Percentiles rank a stretch among this genome's conserved stretches.
phyloP scores from a whole-genome alignment of 1,140 invertebrate species.

The Drosophila orosa region DNA sequence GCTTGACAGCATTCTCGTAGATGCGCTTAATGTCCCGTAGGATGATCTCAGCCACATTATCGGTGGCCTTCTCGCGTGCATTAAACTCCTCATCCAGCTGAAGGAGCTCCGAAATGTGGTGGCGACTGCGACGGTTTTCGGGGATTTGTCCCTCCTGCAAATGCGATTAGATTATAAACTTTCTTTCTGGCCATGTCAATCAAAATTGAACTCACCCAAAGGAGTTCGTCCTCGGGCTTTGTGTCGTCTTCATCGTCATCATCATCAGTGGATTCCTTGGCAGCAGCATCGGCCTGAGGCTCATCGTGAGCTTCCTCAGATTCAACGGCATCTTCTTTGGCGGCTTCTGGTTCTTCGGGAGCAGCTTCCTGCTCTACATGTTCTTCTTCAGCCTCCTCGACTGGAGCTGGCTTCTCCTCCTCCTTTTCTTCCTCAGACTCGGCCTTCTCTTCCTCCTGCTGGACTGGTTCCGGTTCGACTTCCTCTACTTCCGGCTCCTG shows the following conservation, averaged over 20 bases:
- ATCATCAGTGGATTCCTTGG: conserved; percentile 41
- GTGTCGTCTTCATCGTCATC: conserved; percentile 82
- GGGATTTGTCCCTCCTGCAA: conserved; percentile 89
- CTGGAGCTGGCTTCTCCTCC: conserved; percentile 39
- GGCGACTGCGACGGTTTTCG: conserved; percentile 90
- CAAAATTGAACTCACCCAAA: conserved; percentile 84
- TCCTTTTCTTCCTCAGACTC: conserved; percentile 51
- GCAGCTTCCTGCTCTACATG: conserved; percentile 37
- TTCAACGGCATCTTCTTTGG: conserved; percentile 48
- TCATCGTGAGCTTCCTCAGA: conserved; percentile 47
- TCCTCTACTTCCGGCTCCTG: conserved; percentile 9
- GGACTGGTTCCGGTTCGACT: conserved; percentile 21
- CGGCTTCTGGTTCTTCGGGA: conserved; percentile 45
- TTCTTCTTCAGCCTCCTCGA: conserved; percentile 80
- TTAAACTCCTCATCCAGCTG: conserved; percentile 91
- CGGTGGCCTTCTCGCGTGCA: conserved; percentile 88
- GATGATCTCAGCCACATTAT: conserved; percentile 90
- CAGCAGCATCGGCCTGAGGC: conserved; percentile 36
- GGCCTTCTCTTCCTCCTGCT: conserved; percentile 29
- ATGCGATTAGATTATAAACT: neutral
- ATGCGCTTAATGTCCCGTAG: conserved; percentile 94
- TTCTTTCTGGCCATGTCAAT: too few species aligned
- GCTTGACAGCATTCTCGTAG: conserved; percentile 95
- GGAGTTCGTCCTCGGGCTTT: conserved; percentile 87
- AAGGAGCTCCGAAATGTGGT: conserved; percentile 92